A percentile compares a stretch with the other conserved stretches of the same genome.
These are phyloP conservation scores for Nycteola revayana DNA, from an alignment of 2,888 invertebrate species.

Conservation along the genomic window DNA sequence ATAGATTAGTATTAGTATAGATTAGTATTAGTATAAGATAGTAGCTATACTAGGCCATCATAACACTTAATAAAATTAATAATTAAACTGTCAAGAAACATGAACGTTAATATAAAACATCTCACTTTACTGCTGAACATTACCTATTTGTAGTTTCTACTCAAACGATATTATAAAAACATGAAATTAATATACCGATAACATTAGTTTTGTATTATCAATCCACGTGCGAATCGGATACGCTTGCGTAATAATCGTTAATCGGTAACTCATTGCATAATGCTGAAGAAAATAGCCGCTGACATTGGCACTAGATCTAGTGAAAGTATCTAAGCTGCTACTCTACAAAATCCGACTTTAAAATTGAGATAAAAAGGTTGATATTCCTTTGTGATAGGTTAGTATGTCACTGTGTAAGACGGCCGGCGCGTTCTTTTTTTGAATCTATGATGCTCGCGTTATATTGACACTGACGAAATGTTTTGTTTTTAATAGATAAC, in stretches of 20 bases:
- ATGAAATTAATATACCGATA: too few relatives aligned
- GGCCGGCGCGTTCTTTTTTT: conserved; percentile 44
- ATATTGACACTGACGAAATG: conserved; percentile 37
- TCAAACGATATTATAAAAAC: too few relatives aligned
- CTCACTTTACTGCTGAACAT: too few relatives aligned
- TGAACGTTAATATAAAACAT: too few relatives aligned
- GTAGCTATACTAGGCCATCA: too few relatives aligned
- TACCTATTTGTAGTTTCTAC: too few relatives aligned
- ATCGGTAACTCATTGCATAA: conserved; percentile 55
- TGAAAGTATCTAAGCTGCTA: conserved; percentile 57
- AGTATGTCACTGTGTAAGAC: conserved; percentile 37
- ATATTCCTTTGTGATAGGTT: neutral
- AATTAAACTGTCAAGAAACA: too few relatives aligned
- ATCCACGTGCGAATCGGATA: conserved; percentile 36
- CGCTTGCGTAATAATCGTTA: conserved; percentile 45
- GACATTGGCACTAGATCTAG: conserved; percentile 73
- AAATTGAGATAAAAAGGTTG: conserved; percentile 16
- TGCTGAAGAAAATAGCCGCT: conserved; percentile 62
- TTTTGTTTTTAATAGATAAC: too few relatives aligned
- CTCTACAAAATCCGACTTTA: conserved; percentile 12
- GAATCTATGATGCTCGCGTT: conserved; percentile 36
- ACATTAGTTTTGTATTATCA: conserved; percentile 23
- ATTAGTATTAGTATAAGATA: too few relatives aligned
- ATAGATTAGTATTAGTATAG: too few relatives aligned
- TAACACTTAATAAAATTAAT: too few relatives aligned